These are phyloP conservation scores for Tribolium castaneum DNA, from an alignment of 1,140 invertebrate genomes.

Conservation along the genomic window DNA sequence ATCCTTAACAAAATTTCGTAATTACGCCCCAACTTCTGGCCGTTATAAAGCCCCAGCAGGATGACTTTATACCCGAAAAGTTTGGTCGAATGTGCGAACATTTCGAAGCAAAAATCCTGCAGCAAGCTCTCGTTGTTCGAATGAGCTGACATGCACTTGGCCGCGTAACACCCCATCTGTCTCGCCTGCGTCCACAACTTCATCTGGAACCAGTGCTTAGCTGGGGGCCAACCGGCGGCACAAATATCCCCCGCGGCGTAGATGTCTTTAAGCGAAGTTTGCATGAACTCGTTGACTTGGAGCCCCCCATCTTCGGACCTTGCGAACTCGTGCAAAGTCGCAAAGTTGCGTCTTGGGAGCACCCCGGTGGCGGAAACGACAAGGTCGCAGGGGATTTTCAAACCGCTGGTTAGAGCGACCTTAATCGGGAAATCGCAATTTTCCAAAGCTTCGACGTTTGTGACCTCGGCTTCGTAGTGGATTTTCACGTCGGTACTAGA, in stretches of 20 bases:
- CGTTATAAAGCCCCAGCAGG: constrained; percentile 94
- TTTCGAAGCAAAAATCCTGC: constrained; percentile 94
- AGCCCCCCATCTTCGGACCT: constrained; percentile 80
- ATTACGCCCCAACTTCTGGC: constrained; percentile 84
- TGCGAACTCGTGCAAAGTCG: constrained; percentile 68
- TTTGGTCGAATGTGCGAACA: constrained; percentile 95
- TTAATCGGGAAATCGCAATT: constrained; percentile 73
- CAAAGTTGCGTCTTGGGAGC: constrained; percentile 73
- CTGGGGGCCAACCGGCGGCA: constrained; percentile 78
- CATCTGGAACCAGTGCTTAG: constrained; percentile 96
- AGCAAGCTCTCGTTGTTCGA: constrained; percentile 73
- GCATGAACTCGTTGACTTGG: constrained; percentile 86
- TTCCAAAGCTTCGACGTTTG: constrained; percentile 61
- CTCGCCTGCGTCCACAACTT: constrained; percentile 97
- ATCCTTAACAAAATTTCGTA: constrained; percentile 91
- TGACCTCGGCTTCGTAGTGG: constrained; percentile 81
- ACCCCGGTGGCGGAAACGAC: constrained; percentile 97
- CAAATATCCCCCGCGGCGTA: constrained; percentile 97
- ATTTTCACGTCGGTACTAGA: constrained; percentile 65
- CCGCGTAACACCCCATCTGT: constrained; percentile 96
- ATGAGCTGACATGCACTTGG: constrained; percentile 85
- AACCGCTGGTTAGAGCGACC: constrained; percentile 81
- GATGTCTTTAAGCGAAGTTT: constrained; percentile 81
- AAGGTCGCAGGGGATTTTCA: constrained; percentile 87
- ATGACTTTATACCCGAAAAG: constrained; percentile 97